Conservation (phyloP, 2,888 invertebrate genomes). For the Sclerodermus sp. region DNA sequence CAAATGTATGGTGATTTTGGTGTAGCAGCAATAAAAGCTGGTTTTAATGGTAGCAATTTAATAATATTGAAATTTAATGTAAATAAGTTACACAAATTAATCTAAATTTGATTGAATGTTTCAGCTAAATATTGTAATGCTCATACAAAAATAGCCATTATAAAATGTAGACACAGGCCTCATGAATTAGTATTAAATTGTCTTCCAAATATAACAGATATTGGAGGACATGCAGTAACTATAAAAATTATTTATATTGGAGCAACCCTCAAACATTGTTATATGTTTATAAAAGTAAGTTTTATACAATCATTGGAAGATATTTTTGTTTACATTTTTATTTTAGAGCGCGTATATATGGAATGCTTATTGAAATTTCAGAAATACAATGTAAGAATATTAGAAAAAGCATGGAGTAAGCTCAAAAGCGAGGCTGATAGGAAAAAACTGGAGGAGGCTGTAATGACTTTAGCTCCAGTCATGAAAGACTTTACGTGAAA, state of each 20-base stretch:
- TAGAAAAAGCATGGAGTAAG: conserved; percentile 66
- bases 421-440: conserved; percentile 68
- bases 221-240: conserved; percentile 66
- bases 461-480: conserved; percentile 48
- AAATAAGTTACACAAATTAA: conserved; percentile 1
- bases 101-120: conserved; percentile 10
- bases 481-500: conserved; percentile 46
- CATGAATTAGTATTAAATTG: conserved; percentile 71
- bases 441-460: conserved; percentile 59
- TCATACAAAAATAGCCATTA: conserved; percentile 72
- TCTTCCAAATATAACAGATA: conserved; percentile 70
- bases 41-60: conserved; percentile 60
- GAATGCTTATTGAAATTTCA: conserved; percentile 65
- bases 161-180: conserved; percentile 74
- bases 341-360: neutral
- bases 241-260: conserved; percentile 73
- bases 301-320: neutral
- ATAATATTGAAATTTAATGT: neutral
- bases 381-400: conserved; percentile 63
- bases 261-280: conserved; percentile 79
- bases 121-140: conserved; percentile 78
- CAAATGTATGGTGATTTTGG: conserved; percentile 78
- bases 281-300: conserved; percentile 65
- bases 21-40: conserved; percentile 69
- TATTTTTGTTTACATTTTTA: neutral